Evolutionary conservation across 1,140 invertebrate genomes (phyloP).

Genomic region (Cydia splendana): DNA sequence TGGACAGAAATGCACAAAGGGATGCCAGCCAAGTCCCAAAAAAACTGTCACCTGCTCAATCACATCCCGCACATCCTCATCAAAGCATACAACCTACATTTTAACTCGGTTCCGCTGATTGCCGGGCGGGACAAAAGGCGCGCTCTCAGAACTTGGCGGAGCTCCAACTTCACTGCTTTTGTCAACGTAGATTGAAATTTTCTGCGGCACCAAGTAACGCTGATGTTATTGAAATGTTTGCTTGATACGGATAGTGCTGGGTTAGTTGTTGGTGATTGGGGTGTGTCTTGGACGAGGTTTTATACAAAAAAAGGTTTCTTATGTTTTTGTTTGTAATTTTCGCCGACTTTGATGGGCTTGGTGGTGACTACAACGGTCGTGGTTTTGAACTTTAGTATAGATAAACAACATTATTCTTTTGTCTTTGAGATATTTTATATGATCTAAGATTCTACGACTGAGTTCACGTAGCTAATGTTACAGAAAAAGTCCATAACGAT

Average conservation of each 20-base stretch:
- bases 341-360: not conserved
- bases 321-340: not conserved
- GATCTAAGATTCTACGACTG: not conserved
- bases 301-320: not conserved
- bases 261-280: conserved; percentile 9
- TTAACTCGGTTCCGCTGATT: conserved; percentile 16
- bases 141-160: conserved; percentile 2
- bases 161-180: conserved; percentile 16
- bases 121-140: conserved; percentile 14
- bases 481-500: not conserved
- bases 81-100: conserved; percentile 19
- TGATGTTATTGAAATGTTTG: conserved; percentile 19
- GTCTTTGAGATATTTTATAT: too few species aligned
- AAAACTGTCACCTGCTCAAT: conserved; percentile 19
- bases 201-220: conserved; percentile 17
- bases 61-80: conserved; percentile 17
- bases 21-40: conserved; percentile 13
- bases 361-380: too few species aligned
- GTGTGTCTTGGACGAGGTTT: not conserved
- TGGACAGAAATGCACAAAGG: not conserved
- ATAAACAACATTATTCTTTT: too few species aligned
- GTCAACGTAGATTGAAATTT: conserved; percentile 21
- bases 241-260: conserved; percentile 14
- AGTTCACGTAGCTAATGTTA: not conserved
- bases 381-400: not conserved